These are phyloP conservation scores for Polypedilum pembai DNA, from an alignment of 1,140 invertebrate species.

Conservation along the genomic window DNA sequence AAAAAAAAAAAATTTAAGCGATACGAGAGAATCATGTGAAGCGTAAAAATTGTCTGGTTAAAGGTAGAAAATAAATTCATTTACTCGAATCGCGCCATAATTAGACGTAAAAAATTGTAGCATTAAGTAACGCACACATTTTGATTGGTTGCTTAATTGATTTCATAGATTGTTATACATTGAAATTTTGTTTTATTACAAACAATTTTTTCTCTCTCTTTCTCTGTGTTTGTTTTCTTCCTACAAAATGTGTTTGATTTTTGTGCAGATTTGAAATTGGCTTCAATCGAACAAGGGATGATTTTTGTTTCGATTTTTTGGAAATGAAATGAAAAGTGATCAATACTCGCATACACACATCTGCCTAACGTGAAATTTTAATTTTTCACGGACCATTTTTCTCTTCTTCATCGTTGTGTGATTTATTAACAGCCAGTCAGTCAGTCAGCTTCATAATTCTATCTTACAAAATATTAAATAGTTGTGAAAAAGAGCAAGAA, in stretches of 20 bases:
- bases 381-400: conserved; percentile 27
- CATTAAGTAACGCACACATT: conserved; percentile 24
- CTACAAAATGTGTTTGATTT: too few species aligned
- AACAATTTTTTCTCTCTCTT: too few species aligned
- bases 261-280: too few species aligned
- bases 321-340: background rate
- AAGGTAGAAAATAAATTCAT: conserved; percentile 26
- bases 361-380: conserved; percentile 5
- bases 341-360: background rate
- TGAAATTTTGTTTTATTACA: background rate
- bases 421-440: background rate
- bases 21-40: background rate
- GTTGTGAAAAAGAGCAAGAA: background rate
- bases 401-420: conserved; percentile 4
- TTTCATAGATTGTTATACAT: conserved; percentile 26
- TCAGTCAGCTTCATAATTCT: background rate
- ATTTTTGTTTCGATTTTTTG: too few species aligned
- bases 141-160: conserved; percentile 28
- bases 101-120: conserved; percentile 24
- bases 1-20: background rate
- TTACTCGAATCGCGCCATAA: background rate
- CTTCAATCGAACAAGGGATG: too few species aligned
- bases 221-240: too few species aligned
- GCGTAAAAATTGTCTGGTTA: conserved; percentile 23
- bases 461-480: background rate